phyloP scores from a whole-genome alignment of 2,113 vertebrate genomes.

The Pica pica region DNA sequence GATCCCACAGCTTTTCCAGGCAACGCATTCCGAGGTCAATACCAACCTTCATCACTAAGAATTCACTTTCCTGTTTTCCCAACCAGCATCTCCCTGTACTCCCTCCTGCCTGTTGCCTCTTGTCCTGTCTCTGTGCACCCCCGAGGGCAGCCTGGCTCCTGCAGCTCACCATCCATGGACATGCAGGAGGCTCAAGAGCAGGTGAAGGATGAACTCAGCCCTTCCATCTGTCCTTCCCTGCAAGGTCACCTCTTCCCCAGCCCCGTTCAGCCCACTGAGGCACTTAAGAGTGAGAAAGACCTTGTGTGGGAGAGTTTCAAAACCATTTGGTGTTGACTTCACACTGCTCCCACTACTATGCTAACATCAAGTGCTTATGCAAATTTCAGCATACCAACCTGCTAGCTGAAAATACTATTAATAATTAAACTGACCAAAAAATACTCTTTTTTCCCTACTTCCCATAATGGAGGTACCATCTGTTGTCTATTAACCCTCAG shows the following conservation, averaged over 20 bases:
- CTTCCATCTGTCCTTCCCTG: neutral
- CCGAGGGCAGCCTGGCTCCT: fast-evolving
- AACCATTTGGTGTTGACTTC: neutral
- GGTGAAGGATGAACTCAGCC: neutral
- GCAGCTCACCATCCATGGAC: fast-evolving
- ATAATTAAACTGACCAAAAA: neutral
- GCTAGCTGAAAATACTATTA: neutral
- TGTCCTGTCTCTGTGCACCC: fast-evolving
- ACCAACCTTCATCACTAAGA: neutral
- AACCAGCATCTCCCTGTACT: neutral
- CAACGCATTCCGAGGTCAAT: fast-evolving
- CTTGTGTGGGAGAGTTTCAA: neutral
- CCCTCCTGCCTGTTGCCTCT: neutral
- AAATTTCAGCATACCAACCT: neutral
- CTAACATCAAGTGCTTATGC: neutral
- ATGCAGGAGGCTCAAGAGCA: fast-evolving
- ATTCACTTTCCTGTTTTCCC: neutral
- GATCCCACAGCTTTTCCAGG: neutral
- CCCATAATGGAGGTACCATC: neutral
- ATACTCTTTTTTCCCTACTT: neutral
- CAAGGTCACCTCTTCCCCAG: neutral
- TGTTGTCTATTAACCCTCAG: neutral
- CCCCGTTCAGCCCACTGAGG: neutral
- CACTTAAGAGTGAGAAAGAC: neutral
- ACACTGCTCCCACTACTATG: neutral